Base-by-base conservation (phyloP, 1,140 invertebrate genomes). In the Nylanderia fulva region DNA sequence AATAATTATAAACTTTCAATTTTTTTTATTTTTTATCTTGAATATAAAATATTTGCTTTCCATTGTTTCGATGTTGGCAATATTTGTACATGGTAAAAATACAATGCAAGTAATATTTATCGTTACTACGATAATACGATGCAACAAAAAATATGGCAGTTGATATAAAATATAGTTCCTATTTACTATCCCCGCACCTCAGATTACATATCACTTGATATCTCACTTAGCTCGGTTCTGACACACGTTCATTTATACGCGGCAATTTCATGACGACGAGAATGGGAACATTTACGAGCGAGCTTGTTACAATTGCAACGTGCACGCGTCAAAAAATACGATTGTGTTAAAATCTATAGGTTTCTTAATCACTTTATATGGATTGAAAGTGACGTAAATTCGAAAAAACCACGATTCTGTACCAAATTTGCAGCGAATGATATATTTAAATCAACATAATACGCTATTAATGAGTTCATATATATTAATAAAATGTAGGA, bases 321-420 rank as follows among this genome's bases (percentile, higher is more conserved):
- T 66, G 42, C 27, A 66, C 42, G 9, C n/a, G 60, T 48, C n/a
- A 7, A 27, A 15, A 48, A 64, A 66, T 24, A 27, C 27, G 29
- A 77, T 77, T 77, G 60, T 52, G n/a, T 29, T 66, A 36, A 66
- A 77, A 64, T 64, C 42, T 13, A 42, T 29, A 8, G 13, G 1
- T 48, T 66, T 52, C 60, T 77, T 77, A 77, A 77, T 77, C 60
- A 13, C 8, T 52, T 33, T 48, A 29, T 39, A 24, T 15, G 13
- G 11, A 48, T 6, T 66, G 60, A 77, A 77, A 64, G 29, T n/a
- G 4, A 77, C 6, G 29, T 45, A 52, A 77, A 64, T 24, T 48
- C 6, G 42, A 77, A 13, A 18, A 77, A 33, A 27, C 8, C 33
- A 63, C 48, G 3, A 77, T 4, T 48, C 48, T n/a, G 24, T 1